A percentile compares a stretch with the other conserved stretches of the same genome.
phyloP scores from a whole-genome alignment of 1,140 invertebrate genomes.

The Drosophila punjabiensis region DNA sequence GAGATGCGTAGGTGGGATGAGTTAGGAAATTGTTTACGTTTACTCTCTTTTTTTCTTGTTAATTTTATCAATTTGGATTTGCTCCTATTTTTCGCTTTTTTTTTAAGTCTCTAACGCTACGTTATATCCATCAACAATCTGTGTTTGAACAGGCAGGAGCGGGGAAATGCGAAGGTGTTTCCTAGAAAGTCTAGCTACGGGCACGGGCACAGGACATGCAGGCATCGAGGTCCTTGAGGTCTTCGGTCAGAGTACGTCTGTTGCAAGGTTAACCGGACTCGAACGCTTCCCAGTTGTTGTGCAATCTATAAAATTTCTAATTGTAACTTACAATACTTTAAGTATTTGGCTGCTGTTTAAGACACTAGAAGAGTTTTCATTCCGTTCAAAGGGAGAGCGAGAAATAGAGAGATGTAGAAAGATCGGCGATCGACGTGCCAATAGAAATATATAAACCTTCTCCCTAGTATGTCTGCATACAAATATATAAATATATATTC shows the following conservation, averaged over 20 bases:
- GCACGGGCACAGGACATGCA: constrained; percentile 19
- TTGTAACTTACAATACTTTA: constrained; percentile 74
- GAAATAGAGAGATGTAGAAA: constrained; percentile 26
- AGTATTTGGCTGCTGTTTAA: constrained; percentile 78
- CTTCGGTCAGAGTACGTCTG: constrained; percentile 73
- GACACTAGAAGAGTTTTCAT: constrained; percentile 72
- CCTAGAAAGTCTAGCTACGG: constrained; percentile 35
- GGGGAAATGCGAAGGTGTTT: constrained; percentile 35
- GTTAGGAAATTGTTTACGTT: constrained; percentile 79
- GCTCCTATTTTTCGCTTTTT: constrained; percentile 40
- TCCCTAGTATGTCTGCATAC: constrained; percentile 28
- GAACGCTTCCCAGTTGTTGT: constrained; percentile 52
- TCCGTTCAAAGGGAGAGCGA: constrained; percentile 13
- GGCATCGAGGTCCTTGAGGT: constrained; percentile 61
- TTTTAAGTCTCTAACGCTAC: constrained; percentile 66
- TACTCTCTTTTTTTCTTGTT: constrained; percentile 16
- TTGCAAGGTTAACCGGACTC: constrained; percentile 35
- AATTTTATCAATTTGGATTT: constrained; percentile 17
- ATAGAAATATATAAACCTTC: constrained; percentile 45
- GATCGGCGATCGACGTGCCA: constrained; percentile 20
- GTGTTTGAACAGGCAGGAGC: constrained; percentile 42
- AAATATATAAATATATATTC: constrained; percentile 55
- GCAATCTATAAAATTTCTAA: constrained; percentile 74
- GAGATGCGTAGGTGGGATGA: constrained; percentile 83
- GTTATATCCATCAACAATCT: constrained; percentile 53